phyloP scores from a whole-genome alignment of 1,140 invertebrate genomes.

The Dendroctonus valens region DNA sequence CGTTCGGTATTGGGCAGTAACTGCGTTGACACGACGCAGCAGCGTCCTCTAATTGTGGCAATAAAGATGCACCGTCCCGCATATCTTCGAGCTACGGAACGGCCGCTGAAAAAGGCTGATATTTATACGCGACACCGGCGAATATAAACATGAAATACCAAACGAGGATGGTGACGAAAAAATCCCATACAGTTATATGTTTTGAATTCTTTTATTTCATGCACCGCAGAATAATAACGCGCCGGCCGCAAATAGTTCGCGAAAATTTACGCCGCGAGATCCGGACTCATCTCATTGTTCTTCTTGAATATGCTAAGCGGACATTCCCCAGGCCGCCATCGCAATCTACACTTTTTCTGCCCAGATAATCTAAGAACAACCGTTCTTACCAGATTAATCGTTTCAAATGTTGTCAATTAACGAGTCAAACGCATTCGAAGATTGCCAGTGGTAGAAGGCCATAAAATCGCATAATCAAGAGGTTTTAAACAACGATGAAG shows the following conservation, averaged over 20 bases:
- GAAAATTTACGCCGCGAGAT: conserved; percentile 45
- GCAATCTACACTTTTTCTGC: background rate
- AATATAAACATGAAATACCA: conserved; percentile 51
- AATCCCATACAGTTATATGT: conserved; percentile 48
- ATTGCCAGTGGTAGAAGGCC: no score
- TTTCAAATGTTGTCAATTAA: no score
- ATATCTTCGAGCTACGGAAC: conserved; percentile 38
- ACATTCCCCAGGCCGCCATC: conserved; percentile 38
- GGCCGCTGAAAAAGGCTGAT: conserved; percentile 37
- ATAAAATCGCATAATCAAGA: no score
- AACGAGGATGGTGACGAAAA: conserved; percentile 47
- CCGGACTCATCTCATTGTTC: conserved; percentile 48
- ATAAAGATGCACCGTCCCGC: conserved; percentile 43
- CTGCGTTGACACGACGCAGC: conserved; percentile 17
- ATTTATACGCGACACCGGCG: conserved; percentile 41
- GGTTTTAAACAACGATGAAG: no score
- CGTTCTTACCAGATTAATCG: no score
- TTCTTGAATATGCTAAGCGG: conserved; percentile 48
- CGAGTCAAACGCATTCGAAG: no score
- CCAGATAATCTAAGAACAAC: no score
- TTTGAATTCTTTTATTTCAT: conserved; percentile 47
- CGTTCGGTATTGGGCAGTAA: conserved; percentile 30
- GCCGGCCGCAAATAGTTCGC: conserved; percentile 48
- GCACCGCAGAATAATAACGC: conserved; percentile 47
- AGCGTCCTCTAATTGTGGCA: conserved; percentile 44